phyloP scores from a whole-genome alignment of 2,113 vertebrate species.

The Sminthopsis crassicaudata region DNA sequence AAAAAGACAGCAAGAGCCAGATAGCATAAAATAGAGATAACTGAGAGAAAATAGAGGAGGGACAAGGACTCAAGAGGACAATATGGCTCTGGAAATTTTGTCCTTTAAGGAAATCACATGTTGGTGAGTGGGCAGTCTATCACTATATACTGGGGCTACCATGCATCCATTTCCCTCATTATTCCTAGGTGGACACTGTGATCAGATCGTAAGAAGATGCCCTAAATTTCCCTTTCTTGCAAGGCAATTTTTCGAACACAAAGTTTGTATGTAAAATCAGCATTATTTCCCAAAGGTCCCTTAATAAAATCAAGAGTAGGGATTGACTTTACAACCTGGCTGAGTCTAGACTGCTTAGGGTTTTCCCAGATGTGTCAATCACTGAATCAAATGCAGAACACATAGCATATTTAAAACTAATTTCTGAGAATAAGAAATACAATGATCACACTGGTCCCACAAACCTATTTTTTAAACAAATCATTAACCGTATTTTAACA shows the following conservation, averaged over 20 bases:
- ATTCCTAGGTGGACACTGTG: background rate
- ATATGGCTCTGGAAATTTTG: background rate
- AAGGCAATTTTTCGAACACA: background rate
- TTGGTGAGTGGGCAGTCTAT: background rate
- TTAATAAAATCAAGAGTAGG: background rate
- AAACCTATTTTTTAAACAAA: background rate
- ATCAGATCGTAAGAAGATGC: background rate
- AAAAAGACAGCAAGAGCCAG: background rate
- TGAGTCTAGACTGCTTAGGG: background rate
- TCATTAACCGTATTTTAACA: background rate
- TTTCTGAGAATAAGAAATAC: too few species aligned
- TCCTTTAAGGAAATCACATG: background rate
- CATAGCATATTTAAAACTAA: background rate
- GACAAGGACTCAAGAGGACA: background rate
- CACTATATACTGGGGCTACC: background rate
- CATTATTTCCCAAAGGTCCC: background rate
- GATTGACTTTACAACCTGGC: background rate
- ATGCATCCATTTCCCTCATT: background rate
- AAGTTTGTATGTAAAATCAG: background rate
- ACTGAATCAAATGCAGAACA: background rate
- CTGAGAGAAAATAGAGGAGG: too few species aligned
- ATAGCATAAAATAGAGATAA: background rate
- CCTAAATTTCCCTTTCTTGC: background rate
- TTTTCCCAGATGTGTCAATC: background rate
- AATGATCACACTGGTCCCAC: background rate